A percentile compares a stretch with the other conserved stretches of the same genome.
These are phyloP conservation scores for Phenacoccus solenopsis DNA, from an alignment of 1,140 invertebrate species.

Conservation along the genomic window DNA sequence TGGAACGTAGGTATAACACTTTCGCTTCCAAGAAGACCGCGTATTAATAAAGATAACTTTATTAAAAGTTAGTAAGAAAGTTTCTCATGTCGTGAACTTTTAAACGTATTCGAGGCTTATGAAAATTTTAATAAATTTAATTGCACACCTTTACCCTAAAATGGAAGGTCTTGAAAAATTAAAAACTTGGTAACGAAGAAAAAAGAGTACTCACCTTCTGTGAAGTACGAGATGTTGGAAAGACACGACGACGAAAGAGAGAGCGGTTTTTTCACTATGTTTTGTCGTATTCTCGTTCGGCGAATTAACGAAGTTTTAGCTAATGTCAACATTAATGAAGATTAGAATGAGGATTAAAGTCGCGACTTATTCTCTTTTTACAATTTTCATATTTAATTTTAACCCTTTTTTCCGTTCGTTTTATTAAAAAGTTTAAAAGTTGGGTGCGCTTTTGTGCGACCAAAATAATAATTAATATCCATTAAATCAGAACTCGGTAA, in stretches of 20 bases:
- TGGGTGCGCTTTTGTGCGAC: neutral
- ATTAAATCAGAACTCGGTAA: conserved; percentile 17
- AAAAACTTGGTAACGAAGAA: neutral
- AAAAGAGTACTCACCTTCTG: neutral
- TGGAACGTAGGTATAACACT: neutral
- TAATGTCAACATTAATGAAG: conserved; percentile 15
- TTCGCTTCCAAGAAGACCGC: neutral
- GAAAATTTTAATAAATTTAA: conserved; percentile 4
- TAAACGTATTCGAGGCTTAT: neutral
- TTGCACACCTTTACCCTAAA: neutral
- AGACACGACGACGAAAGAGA: too few species aligned
- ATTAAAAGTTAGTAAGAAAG: neutral
- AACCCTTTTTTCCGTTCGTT: conserved; percentile 8
- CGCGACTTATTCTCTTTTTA: conserved; percentile 6
- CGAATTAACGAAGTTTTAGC: conserved; percentile 9
- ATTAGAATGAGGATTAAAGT: conserved; percentile 14
- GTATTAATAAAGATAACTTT: neutral
- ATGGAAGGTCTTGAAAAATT: neutral
- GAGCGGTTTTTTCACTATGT: conserved; percentile 6
- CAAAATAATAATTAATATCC: conserved; percentile 18
- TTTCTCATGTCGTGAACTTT: neutral
- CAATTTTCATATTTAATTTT: conserved; percentile 15
- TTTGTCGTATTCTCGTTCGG: too few species aligned
- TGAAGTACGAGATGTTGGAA: neutral
- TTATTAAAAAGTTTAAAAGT: conserved; percentile 13